Evolutionary conservation across 2,797 vertebrate genomes (phyloP).

Genomic region (Martes flavigula): DNA sequence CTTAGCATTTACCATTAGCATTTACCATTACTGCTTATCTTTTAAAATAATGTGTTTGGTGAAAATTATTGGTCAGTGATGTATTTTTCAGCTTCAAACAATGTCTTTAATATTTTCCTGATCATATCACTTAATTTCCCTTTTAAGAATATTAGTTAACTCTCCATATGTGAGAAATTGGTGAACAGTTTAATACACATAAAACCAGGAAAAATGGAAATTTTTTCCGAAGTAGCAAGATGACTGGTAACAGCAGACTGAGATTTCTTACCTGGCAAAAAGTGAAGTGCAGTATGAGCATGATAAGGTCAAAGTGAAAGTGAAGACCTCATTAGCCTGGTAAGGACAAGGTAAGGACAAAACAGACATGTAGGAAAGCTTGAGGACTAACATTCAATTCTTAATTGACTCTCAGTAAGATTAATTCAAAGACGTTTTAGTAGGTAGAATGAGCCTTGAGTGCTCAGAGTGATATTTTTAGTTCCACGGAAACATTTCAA

Average conservation of each 20-base stretch:
- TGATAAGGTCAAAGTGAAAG: not conserved
- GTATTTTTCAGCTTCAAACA: not conserved
- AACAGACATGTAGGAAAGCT: not conserved
- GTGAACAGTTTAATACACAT: not conserved
- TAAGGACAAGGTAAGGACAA: not conserved
- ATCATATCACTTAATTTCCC: not conserved
- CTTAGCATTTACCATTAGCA: not conserved
- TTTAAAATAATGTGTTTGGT: not conserved
- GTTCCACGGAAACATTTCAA: not conserved
- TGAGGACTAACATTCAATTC: not conserved
- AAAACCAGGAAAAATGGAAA: not conserved
- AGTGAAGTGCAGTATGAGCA: not conserved
- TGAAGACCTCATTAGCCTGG: not conserved
- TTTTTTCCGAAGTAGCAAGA: not conserved
- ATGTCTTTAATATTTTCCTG: conserved; percentile 25
- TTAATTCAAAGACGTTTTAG: not conserved
- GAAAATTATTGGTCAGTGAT: not conserved
- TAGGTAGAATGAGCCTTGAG: not conserved
- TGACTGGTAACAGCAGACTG: not conserved
- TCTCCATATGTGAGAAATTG: not conserved
- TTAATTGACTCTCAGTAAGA: not conserved
- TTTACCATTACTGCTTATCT: not conserved
- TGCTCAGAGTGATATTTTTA: not conserved
- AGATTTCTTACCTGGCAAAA: not conserved
- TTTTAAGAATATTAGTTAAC: not conserved